Conservation (phyloP, 1,140 invertebrate genomes). For the Pogonognathellus flavescens region DNA sequence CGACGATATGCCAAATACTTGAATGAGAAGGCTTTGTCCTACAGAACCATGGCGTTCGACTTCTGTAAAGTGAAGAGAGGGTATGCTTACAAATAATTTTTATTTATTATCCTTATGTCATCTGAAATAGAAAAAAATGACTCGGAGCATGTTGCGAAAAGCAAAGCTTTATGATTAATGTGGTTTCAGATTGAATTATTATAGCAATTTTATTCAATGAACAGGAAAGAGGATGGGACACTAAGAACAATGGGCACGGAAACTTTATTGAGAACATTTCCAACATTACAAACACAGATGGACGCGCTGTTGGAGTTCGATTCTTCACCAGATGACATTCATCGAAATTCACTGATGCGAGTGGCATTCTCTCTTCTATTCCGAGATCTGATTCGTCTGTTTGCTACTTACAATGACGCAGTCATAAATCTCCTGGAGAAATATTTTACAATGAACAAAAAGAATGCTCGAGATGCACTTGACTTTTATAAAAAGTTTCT, state of each 20-base stretch:
- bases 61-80: slow-evolving; percentile 99
- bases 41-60: slow-evolving; percentile 98
- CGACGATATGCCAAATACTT: slow-evolving; percentile 98
- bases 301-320: slow-evolving; percentile 98
- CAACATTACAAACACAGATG: slow-evolving; percentile 93
- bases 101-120: neutral
- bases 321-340: slow-evolving; percentile 93
- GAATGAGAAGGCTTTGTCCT: slow-evolving; percentile 98
- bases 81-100: slow-evolving; percentile 74
- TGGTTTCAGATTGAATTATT: neutral
- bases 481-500: slow-evolving; percentile 99
- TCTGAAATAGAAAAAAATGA: neutral
- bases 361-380: slow-evolving; percentile 99
- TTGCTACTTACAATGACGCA: slow-evolving; percentile 99
- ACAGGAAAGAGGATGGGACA: slow-evolving; percentile 95
- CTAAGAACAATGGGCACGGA: slow-evolving; percentile 97
- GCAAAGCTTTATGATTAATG: neutral
- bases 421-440: slow-evolving; percentile 96
- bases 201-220: slow-evolving; percentile 67
- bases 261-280: slow-evolving; percentile 96
- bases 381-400: slow-evolving; percentile 97
- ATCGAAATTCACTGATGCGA: slow-evolving; percentile 97
- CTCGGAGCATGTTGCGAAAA: too few species aligned
- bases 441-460: slow-evolving; percentile 99
- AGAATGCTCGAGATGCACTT: slow-evolving; percentile 88